A percentile compares a stretch with the other conserved stretches of the same genome.
Conservation (phyloP, 2,888 invertebrate genomes). For the Spisula solida region DNA sequence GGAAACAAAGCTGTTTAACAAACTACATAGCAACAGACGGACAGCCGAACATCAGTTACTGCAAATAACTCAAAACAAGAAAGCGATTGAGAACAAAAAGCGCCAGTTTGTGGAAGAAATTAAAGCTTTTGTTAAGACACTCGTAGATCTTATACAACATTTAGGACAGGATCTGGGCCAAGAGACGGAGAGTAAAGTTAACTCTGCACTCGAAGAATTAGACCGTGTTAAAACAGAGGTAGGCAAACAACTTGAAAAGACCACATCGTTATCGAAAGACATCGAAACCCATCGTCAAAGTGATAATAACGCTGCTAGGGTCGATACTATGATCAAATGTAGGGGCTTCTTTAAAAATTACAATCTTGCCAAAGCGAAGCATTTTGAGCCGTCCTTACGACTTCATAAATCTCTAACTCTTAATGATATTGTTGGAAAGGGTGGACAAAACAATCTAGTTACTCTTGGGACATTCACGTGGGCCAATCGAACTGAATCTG, state of each 20-base stretch:
- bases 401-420: conserved; percentile 35
- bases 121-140: conserved; percentile 44
- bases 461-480: conserved; percentile 20
- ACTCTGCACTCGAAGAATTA: background rate
- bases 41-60: conserved; percentile 20
- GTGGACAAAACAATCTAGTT: background rate
- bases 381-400: conserved; percentile 6
- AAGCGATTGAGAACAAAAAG: conserved; percentile 34
- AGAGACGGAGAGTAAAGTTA: background rate
- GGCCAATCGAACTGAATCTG: background rate
- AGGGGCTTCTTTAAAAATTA: background rate
- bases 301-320: background rate
- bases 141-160: conserved; percentile 41
- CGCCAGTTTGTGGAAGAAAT: conserved; percentile 38
- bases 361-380: background rate
- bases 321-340: conserved; percentile 26
- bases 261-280: background rate
- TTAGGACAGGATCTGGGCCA: conserved; percentile 45
- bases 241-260: background rate
- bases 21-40: conserved; percentile 6
- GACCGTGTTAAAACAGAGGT: background rate
- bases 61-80: conserved; percentile 28
- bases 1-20: conserved; percentile 19
- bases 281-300: conserved; percentile 13
- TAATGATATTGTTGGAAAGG: conserved; percentile 29